phyloP scores from a whole-genome alignment of 2,888 invertebrate genomes.

The Dryomyza anilis region DNA sequence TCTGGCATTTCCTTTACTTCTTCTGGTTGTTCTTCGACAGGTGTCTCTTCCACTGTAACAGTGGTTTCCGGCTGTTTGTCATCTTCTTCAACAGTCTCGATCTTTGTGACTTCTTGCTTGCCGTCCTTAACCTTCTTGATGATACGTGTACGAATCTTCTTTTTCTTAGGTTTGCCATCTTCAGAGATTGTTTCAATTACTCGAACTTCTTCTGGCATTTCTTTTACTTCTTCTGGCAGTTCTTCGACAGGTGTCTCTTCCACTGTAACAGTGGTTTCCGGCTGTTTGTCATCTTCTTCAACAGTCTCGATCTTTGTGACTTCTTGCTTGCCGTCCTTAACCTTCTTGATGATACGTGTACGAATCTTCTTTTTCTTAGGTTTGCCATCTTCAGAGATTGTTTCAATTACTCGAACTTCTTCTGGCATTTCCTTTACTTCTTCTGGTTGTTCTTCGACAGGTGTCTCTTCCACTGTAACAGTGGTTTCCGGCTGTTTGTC shows the following conservation, averaged over 20 bases:
- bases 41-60: constrained; percentile 30
- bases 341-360: constrained; percentile 33
- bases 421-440: constrained; percentile 29
- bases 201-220: constrained; percentile 32
- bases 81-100: constrained; percentile 33
- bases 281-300: constrained; percentile 32
- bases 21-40: constrained; percentile 26
- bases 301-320: constrained; percentile 33
- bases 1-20: constrained; percentile 26
- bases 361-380: constrained; percentile 30
- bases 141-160: constrained; percentile 28
- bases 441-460: constrained; percentile 27
- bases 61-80: constrained; percentile 30
- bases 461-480: constrained; percentile 32
- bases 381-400: constrained; percentile 31
- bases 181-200: constrained; percentile 30
- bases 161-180: constrained; percentile 31
- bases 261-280: constrained; percentile 32
- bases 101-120: constrained; percentile 34
- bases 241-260: constrained; percentile 30
- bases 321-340: constrained; percentile 34
- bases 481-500: constrained; percentile 31
- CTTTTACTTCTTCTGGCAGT: constrained; percentile 18
- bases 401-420: constrained; percentile 32
- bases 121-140: constrained; percentile 33